phyloP scores from a whole-genome alignment of 2,113 vertebrate genomes.

The Chaetodon trifascialis region DNA sequence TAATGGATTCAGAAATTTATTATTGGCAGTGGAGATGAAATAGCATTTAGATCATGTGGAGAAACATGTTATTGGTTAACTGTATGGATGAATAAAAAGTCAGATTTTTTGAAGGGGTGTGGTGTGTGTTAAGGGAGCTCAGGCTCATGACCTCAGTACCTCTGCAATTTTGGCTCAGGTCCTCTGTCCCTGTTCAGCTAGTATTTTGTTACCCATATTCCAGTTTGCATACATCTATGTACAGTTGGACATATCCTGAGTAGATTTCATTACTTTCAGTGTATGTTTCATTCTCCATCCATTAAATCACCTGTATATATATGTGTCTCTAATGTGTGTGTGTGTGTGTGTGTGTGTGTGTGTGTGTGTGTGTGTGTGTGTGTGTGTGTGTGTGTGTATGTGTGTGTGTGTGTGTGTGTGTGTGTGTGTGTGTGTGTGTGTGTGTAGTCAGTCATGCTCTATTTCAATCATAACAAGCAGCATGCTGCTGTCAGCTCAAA shows the following conservation, averaged over 20 bases:
- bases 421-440: constrained; percentile 9
- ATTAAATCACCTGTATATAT: neutral
- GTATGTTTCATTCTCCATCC: neutral
- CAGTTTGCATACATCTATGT: neutral
- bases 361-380: constrained; percentile 9
- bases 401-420: too few species aligned
- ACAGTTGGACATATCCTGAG: too few species aligned
- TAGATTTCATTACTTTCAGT: neutral
- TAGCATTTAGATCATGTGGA: too few species aligned
- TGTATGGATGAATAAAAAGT: neutral
- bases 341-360: constrained; percentile 7
- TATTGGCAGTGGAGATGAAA: neutral
- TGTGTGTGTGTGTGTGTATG: too few species aligned
- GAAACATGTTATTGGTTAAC: neutral
- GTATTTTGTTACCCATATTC: too few species aligned
- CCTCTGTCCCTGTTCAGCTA: neutral
- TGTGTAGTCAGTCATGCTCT: neutral
- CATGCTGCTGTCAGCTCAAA: constrained; percentile 1
- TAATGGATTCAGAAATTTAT: neutral
- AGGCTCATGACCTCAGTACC: neutral
- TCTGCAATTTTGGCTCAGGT: neutral
- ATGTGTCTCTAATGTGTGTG: neutral
- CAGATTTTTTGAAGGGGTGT: too few species aligned
- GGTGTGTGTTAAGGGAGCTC: neutral
- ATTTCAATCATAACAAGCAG: neutral